Evolutionary conservation across 2,113 vertebrate species (phyloP).

Genomic region (Chloroceryle aenea): DNA sequence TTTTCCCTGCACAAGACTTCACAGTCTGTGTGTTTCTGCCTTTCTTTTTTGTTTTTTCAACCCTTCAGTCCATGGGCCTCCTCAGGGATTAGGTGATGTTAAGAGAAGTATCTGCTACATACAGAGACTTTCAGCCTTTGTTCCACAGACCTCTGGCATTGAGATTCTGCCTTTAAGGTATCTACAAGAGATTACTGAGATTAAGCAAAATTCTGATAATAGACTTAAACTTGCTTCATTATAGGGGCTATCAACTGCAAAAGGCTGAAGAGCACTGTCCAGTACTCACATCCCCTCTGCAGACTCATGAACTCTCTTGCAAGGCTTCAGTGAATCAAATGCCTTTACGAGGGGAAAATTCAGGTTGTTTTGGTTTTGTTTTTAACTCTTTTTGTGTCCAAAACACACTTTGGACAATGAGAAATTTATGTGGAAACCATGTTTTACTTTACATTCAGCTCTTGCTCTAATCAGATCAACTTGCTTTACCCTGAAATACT

Average conservation of each 20-base stretch:
- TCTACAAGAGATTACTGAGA: background rate
- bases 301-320: background rate
- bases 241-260: background rate
- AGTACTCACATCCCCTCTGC: background rate
- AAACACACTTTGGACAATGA: background rate
- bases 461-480: background rate
- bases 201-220: background rate
- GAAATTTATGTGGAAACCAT: background rate
- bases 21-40: background rate
- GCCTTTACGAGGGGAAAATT: background rate
- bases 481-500: background rate
- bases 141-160: background rate
- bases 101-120: background rate
- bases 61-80: background rate
- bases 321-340: background rate
- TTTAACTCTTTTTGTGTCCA: background rate
- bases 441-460: background rate
- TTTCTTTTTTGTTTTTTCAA: background rate
- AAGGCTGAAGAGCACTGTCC: background rate
- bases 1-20: background rate
- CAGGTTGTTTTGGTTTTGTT: background rate
- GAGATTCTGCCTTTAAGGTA: background rate
- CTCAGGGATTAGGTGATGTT: background rate
- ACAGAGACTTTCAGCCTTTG: background rate
- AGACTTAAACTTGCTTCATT: background rate